phyloP scores from a whole-genome alignment of 92 coral and sea anemone genomes.

The Phymanthus crucifer region DNA sequence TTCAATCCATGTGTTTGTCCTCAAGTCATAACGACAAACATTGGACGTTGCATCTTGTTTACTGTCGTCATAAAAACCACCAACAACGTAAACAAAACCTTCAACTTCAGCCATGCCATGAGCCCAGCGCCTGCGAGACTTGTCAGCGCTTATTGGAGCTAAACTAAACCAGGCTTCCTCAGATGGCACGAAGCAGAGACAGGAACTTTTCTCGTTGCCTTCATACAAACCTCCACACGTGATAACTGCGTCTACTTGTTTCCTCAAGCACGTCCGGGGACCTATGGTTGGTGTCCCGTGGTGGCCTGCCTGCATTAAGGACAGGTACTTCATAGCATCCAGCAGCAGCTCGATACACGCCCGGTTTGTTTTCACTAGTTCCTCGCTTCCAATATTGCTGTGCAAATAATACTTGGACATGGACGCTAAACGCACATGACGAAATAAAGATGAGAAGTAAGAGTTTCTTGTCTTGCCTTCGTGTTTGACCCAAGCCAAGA shows the following conservation, averaged over 20 bases:
- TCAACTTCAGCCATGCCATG: slow-evolving; percentile 37
- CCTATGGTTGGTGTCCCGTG: not conserved
- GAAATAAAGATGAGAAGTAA: slow-evolving; percentile 31
- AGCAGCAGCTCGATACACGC: slow-evolving; percentile 29
- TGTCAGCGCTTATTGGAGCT: slow-evolving; percentile 22
- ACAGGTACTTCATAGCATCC: slow-evolving; percentile 28
- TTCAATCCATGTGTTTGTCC: slow-evolving; percentile 51
- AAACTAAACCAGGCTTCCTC: slow-evolving; percentile 31
- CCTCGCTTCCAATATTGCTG: slow-evolving; percentile 19
- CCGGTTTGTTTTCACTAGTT: slow-evolving; percentile 34
- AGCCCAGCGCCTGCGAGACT: slow-evolving; percentile 25
- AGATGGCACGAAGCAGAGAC: slow-evolving; percentile 4
- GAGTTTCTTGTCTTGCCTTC: slow-evolving; percentile 21
- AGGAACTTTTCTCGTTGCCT: slow-evolving; percentile 1
- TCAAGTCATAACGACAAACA: slow-evolving; percentile 47
- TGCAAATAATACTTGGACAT: slow-evolving; percentile 32
- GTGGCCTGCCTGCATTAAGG: slow-evolving; percentile 7
- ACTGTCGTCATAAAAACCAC: slow-evolving; percentile 36
- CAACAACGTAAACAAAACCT: slow-evolving; percentile 34
- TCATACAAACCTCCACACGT: slow-evolving; percentile 29
- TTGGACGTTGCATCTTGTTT: slow-evolving; percentile 49
- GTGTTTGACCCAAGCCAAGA: slow-evolving; percentile 34
- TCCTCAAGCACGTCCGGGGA: slow-evolving; percentile 27
- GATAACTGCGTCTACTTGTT: slow-evolving; percentile 15
- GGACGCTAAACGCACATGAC: slow-evolving; percentile 34